Conservation (phyloP, 2,113 vertebrate genomes). For the Stigmatopora nigra region DNA sequence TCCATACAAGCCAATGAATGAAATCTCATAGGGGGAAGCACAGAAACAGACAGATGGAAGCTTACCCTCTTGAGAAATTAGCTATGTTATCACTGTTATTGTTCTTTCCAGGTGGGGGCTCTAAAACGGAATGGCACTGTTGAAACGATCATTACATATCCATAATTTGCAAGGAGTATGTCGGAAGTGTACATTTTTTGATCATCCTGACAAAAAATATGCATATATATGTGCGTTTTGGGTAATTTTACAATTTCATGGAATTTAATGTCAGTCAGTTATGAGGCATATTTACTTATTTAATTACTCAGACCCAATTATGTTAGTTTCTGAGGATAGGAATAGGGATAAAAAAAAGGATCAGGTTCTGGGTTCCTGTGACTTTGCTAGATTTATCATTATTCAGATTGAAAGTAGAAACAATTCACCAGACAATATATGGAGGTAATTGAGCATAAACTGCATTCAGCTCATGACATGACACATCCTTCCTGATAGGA, state of each 20-base stretch:
- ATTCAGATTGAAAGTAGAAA: not conserved
- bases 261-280: no score
- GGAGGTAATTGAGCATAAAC: not conserved
- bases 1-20: conserved; percentile 28
- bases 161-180: conserved; percentile 36
- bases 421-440: not conserved
- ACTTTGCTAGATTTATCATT: not conserved
- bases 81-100: conserved; percentile 54
- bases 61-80: conserved; percentile 46
- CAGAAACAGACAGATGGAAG: conserved; percentile 29
- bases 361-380: no score
- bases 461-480: not conserved
- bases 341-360: no score
- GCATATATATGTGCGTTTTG: not conserved
- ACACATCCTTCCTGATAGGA: not conserved
- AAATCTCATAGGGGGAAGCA: conserved; percentile 22
- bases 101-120: conserved; percentile 41
- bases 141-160: conserved; percentile 37
- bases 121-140: conserved; percentile 41
- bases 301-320: no score
- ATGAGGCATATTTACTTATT: no score
- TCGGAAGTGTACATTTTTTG: conserved; percentile 32
- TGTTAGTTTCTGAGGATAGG: no score
- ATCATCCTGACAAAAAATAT: conserved; percentile 1
- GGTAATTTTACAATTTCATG: no score